A percentile compares a stretch with the other conserved stretches of the same genome.
These are phyloP conservation scores for Ommatoiulus sabulosus DNA, from an alignment of 2,888 invertebrate species.

Conservation along the genomic window DNA sequence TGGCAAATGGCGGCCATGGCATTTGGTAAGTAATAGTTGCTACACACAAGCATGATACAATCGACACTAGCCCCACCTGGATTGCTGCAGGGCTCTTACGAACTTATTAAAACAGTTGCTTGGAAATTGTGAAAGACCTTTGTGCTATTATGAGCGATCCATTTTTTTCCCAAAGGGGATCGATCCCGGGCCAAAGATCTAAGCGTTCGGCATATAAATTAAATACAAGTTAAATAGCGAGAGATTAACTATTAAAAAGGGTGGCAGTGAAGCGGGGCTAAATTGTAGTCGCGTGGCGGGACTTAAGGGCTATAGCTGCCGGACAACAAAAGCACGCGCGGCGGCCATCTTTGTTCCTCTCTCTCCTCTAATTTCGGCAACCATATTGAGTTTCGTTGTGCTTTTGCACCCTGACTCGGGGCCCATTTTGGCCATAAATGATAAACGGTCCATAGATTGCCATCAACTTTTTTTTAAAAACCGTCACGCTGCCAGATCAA, in stretches of 20 bases:
- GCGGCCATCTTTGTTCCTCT: slow-evolving; percentile 21
- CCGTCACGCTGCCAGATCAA: slow-evolving; percentile 27
- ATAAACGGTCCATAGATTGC: slow-evolving; percentile 15
- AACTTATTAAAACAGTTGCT: not conserved
- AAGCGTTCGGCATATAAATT: slow-evolving; percentile 28
- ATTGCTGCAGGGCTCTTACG: not conserved
- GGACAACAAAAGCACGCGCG: slow-evolving; percentile 45
- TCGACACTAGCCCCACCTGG: not conserved
- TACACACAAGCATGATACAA: not conserved
- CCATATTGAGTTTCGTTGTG: slow-evolving; percentile 14
- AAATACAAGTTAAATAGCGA: slow-evolving; percentile 37
- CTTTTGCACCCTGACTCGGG: not conserved
- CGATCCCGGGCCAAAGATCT: slow-evolving; percentile 14
- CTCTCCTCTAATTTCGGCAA: not conserved
- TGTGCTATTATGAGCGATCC: not conserved
- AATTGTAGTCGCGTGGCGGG: slow-evolving; percentile 49
- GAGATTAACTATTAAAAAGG: slow-evolving; percentile 50
- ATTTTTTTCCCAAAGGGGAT: not conserved
- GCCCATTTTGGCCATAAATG: not conserved
- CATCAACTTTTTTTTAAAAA: not conserved
- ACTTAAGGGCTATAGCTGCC: slow-evolving; percentile 26
- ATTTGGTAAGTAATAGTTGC: too few relatives aligned
- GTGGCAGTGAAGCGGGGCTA: slow-evolving; percentile 39
- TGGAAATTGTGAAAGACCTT: not conserved
- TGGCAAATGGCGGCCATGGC: too few relatives aligned